Percentiles rank a stretch among this genome's conserved stretches.
Conservation (phyloP, 2,888 invertebrate species). For the Ecdyonurus torrentis region DNA sequence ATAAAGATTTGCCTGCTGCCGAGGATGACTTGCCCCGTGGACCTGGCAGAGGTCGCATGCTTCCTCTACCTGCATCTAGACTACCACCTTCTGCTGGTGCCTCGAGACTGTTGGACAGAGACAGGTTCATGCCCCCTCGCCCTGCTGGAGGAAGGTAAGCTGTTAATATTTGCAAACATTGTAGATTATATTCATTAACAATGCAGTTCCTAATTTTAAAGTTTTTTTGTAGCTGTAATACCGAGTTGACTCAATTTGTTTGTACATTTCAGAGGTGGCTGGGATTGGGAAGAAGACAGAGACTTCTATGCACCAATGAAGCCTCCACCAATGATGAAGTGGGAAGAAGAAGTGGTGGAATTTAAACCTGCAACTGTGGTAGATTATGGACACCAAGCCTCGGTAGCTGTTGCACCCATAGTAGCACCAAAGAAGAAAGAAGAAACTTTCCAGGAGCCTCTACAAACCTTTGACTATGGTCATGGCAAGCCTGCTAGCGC, state of each 20-base stretch:
- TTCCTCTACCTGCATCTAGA: not conserved
- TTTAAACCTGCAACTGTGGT: slow-evolving; percentile 42
- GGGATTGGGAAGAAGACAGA: not conserved
- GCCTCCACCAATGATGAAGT: not conserved
- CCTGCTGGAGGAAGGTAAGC: not conserved
- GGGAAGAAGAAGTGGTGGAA: slow-evolving; percentile 5
- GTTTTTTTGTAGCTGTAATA: too few relatives aligned
- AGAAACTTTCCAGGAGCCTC: slow-evolving; percentile 42
- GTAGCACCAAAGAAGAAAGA: slow-evolving; percentile 5
- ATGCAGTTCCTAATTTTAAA: too few relatives aligned
- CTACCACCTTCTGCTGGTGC: not conserved
- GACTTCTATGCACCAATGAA: not conserved
- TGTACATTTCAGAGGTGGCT: too few relatives aligned
- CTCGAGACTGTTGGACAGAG: not conserved
- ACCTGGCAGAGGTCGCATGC: not conserved
- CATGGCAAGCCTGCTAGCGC: slow-evolving; percentile 26
- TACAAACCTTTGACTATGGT: slow-evolving; percentile 52
- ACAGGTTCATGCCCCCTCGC: not conserved
- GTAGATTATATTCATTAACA: too few relatives aligned
- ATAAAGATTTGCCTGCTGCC: not conserved
- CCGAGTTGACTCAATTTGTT: too few relatives aligned
- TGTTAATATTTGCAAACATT: too few relatives aligned
- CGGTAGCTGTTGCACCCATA: not conserved
- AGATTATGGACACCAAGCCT: slow-evolving; percentile 50
- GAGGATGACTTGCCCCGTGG: not conserved